Base-by-base conservation (phyloP, 2,113 vertebrate genomes). In the Pandion haliaetus region DNA sequence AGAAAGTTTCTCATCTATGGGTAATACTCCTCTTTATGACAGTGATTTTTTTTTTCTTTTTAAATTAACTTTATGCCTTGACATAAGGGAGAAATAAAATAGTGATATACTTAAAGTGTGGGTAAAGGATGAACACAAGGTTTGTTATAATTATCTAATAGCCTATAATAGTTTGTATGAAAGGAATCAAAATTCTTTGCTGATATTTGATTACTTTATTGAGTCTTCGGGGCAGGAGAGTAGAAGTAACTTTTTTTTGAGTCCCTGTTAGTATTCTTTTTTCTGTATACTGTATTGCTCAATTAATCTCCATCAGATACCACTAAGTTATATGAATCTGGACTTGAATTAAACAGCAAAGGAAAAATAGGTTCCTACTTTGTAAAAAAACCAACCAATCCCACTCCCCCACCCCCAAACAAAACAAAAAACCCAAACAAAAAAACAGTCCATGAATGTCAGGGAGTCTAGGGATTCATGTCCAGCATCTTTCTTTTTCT, bases 391-490 rank as follows among this genome's bases (percentile, higher is more conserved):
- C 50, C 26, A 52, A 52, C 18, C 8, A 14, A 3, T 18, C 3
- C 2, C 14, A 6, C 3, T 11, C 28, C 16, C 3, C 18, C 34
- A n/a, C 34, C 4, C 26, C 11, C 29, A 34, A 40, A 34, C 16
- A 34, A 49, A 17, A 29, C 52, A 54, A 44, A 45, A 49, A 50
- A 42, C 13, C 10, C 19, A 42, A 78, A 21, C 11, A 45, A 28
- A 63, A 32, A 26, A 45, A 0, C 15, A 26, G 25, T 44, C 36
- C 7, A 3, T 54, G 17, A 59, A 3, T 32, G 19, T 18, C 16
- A 52, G 45, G 6, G 11, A 34, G 10, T 20, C 8, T 45, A 52
- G 12, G 9, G 3, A 17, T 82, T 78, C 0, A 1, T 8, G 8
- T 21, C 8, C 14, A 77, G 9, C 36, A n/a, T 25, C 12, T 61